phyloP scores from a whole-genome alignment of 2,113 vertebrate species.

The Prionailurus viverrinus region DNA sequence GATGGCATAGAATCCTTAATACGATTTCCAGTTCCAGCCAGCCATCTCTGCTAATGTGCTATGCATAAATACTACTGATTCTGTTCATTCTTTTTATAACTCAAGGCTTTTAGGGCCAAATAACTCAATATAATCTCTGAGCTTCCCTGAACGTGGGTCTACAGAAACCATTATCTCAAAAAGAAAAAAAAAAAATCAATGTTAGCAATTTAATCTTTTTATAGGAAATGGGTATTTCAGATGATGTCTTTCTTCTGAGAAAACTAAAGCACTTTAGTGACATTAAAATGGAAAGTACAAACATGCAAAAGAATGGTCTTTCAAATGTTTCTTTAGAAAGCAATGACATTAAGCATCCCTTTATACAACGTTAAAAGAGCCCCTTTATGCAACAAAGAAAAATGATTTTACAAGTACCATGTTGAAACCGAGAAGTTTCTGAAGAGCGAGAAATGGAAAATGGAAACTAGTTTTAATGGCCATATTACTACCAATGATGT shows the following conservation, averaged over 20 bases:
- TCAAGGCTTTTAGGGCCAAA: constrained; percentile 67
- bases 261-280: constrained; percentile 51
- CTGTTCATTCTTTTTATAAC: constrained; percentile 71
- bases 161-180: constrained; percentile 72
- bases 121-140: constrained; percentile 24
- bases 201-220: constrained; percentile 69
- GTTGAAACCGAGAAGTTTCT: not conserved
- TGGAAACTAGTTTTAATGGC: not conserved
- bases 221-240: constrained; percentile 58
- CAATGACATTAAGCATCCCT: not conserved
- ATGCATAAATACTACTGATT: constrained; percentile 49
- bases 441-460: not conserved
- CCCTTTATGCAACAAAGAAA: not conserved
- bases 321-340: constrained; percentile 31
- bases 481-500: not conserved
- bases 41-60: constrained; percentile 33
- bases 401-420: not conserved
- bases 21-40: constrained; percentile 41
- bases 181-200: constrained; percentile 71
- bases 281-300: constrained; percentile 48
- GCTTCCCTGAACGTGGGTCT: constrained; percentile 46
- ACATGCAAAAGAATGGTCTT: not conserved
- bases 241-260: constrained; percentile 47
- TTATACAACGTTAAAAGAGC: not conserved
- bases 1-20: constrained; percentile 22